Evolutionary conservation across 2,113 vertebrate species (phyloP).

Genomic region (Sinocyclocheilus maitianheensis): DNA sequence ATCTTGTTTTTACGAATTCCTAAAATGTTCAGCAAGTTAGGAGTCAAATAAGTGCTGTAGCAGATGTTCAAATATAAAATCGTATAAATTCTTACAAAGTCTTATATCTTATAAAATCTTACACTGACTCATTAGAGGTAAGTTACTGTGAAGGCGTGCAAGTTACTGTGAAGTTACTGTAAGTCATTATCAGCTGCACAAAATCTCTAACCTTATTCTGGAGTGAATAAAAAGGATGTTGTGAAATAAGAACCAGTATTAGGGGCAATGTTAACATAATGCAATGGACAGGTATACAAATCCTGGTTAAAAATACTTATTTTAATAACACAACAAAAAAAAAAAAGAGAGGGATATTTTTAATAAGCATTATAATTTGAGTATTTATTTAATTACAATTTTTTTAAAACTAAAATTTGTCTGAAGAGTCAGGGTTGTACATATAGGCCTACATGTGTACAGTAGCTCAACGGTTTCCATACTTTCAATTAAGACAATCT

Average conservation of each 20-base stretch:
- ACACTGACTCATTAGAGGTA: background rate
- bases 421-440: background rate
- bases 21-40: background rate
- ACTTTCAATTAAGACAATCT: too few relatives aligned
- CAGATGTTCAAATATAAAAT: background rate
- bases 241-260: background rate
- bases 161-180: background rate
- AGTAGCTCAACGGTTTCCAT: too few relatives aligned
- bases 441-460: background rate
- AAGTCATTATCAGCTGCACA: background rate
- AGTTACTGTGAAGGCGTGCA: background rate
- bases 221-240: background rate
- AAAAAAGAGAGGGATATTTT: background rate
- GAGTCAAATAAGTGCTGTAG: background rate
- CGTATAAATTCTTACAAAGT: too few relatives aligned
- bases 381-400: background rate
- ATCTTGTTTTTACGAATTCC: background rate
- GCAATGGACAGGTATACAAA: background rate
- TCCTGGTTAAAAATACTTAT: background rate
- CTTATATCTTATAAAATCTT: background rate
- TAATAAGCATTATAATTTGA: too few relatives aligned
- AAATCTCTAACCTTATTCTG: background rate
- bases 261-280: background rate
- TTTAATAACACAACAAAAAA: background rate
- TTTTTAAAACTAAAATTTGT: background rate